Conservation (phyloP, 2,113 vertebrate genomes). For the Apteryx owenii region DNA sequence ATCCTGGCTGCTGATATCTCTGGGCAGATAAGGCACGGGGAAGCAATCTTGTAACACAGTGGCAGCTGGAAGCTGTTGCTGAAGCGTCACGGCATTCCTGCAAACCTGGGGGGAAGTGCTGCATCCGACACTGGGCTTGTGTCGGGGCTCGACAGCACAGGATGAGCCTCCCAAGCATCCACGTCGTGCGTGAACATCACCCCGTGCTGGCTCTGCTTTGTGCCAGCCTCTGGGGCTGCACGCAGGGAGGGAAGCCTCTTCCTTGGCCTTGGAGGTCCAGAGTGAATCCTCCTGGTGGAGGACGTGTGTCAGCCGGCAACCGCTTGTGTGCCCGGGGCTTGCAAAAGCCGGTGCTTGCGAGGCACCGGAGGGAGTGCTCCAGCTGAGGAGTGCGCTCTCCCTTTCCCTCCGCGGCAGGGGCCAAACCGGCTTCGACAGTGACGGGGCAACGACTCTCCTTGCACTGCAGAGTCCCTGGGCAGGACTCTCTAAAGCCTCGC, state of each 20-base stretch:
- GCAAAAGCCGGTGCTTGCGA: neutral
- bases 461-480: neutral
- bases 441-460: neutral
- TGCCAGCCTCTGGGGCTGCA: neutral
- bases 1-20: slow-evolving; percentile 41
- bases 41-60: neutral
- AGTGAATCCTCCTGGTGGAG: accelerated
- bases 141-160: accelerated
- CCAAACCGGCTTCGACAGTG: accelerated
- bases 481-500: neutral
- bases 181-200: accelerated
- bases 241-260: accelerated
- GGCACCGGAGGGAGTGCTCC: no score
- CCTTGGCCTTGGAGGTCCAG: accelerated
- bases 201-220: neutral
- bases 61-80: neutral
- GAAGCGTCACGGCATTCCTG: neutral
- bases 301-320: accelerated
- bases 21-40: slow-evolving; percentile 37
- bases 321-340: accelerated
- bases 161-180: neutral
- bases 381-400: no score
- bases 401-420: neutral
- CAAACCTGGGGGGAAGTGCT: neutral
- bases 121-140: accelerated